Percentiles rank a stretch among this genome's conserved stretches.
Evolutionary conservation across 1,140 invertebrate genomes (phyloP).

Genomic region (Solenopsis invicta): DNA sequence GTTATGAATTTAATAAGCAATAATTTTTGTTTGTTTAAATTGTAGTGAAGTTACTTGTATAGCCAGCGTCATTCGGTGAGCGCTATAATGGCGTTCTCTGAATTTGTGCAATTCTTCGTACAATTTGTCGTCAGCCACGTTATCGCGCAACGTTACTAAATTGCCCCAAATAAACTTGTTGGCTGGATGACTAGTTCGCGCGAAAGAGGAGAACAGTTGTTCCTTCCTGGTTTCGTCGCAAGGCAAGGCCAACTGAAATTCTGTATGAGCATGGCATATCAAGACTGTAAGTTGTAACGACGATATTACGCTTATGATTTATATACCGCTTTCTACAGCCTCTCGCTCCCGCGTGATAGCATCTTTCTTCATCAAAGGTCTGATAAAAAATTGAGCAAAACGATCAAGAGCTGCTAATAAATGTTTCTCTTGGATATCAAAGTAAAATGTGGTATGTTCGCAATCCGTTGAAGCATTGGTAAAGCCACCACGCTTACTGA

Average conservation of each 20-base stretch:
- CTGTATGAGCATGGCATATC: slow-evolving; percentile 82
- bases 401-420: slow-evolving; percentile 92
- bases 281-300: neutral
- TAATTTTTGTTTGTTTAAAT: neutral
- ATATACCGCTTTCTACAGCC: slow-evolving; percentile 95
- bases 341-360: slow-evolving; percentile 96
- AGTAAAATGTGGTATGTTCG: slow-evolving; percentile 95
- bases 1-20: neutral
- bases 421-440: slow-evolving; percentile 94
- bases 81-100: slow-evolving; percentile 93
- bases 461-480: slow-evolving; percentile 95
- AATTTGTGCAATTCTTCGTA: slow-evolving; percentile 92
- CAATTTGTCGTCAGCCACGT: slow-evolving; percentile 89
- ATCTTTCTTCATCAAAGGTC: slow-evolving; percentile 94
- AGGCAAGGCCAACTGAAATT: slow-evolving; percentile 92
- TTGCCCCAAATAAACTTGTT: slow-evolving; percentile 96
- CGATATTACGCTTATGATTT: neutral
- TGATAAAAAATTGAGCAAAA: slow-evolving; percentile 96
- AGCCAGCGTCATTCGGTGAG: slow-evolving; percentile 95
- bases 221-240: slow-evolving; percentile 91
- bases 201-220: slow-evolving; percentile 91
- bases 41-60: slow-evolving; percentile 88
- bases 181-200: slow-evolving; percentile 91
- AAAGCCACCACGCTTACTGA: slow-evolving; percentile 93
- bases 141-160: slow-evolving; percentile 91